Conservation (phyloP, 2,888 invertebrate genomes). For the Leptura quadrifasciata region DNA sequence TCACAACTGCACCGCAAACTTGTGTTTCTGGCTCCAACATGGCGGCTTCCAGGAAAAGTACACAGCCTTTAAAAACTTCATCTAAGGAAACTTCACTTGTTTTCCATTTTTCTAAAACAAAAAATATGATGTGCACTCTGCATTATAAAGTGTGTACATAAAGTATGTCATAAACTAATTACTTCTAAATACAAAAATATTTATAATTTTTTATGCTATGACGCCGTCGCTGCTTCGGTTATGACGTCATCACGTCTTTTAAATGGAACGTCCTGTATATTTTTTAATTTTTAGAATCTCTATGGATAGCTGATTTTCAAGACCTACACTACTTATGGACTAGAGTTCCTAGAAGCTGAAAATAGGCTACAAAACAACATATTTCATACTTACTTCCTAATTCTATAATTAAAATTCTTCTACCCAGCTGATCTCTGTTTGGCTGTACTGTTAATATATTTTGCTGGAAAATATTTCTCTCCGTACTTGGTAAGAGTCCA, state of each 20-base stretch:
- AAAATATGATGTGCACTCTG: too few relatives aligned
- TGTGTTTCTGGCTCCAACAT: slow-evolving; percentile 87
- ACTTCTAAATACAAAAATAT: too few relatives aligned
- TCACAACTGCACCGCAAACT: slow-evolving; percentile 86
- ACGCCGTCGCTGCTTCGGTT: too few relatives aligned
- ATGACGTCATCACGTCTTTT: too few relatives aligned
- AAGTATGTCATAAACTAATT: too few relatives aligned
- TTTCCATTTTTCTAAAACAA: slow-evolving; percentile 84
- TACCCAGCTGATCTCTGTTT: slow-evolving; percentile 86
- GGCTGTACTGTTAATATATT: slow-evolving; percentile 88
- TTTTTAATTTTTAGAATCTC: too few relatives aligned
- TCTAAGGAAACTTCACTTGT: slow-evolving; percentile 85
- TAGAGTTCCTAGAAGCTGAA: too few relatives aligned
- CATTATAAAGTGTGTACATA: too few relatives aligned
- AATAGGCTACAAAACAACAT: background rate
- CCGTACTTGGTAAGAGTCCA: slow-evolving; percentile 82
- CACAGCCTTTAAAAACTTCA: slow-evolving; percentile 89
- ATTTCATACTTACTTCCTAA: slow-evolving; percentile 82
- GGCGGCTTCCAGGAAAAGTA: slow-evolving; percentile 87
- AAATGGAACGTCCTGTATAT: too few relatives aligned
- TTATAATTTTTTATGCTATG: too few relatives aligned
- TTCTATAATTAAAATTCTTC: slow-evolving; percentile 86
- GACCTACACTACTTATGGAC: too few relatives aligned
- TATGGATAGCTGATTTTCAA: too few relatives aligned
- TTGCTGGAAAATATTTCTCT: slow-evolving; percentile 86